Evolutionary conservation across 2,888 invertebrate species (phyloP).

Genomic region (Stenodera caucasica): DNA sequence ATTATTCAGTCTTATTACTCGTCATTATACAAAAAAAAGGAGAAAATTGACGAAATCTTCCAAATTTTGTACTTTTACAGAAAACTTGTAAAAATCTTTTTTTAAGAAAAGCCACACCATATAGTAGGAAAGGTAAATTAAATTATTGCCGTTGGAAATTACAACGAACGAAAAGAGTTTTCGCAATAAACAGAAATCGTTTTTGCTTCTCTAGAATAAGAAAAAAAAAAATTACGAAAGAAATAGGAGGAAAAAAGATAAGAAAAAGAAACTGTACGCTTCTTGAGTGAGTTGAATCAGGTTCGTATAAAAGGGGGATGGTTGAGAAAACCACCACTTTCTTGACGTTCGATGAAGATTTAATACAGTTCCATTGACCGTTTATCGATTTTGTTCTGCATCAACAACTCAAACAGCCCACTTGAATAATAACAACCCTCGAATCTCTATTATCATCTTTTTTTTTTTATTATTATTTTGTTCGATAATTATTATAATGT

Average conservation of each 20-base stretch:
- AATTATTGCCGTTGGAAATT: constrained; percentile 15
- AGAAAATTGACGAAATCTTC: no score
- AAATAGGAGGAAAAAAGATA: not conserved
- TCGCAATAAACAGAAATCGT: not conserved
- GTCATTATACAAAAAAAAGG: not conserved
- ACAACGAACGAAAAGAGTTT: constrained; percentile 10
- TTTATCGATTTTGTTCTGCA: not conserved
- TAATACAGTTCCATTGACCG: constrained; percentile 7
- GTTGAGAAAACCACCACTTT: not conserved
- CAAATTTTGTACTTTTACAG: no score
- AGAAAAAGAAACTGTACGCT: not conserved
- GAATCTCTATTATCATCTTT: not conserved
- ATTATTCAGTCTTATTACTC: not conserved
- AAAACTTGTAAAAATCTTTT: not conserved
- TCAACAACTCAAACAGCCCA: constrained; percentile 3
- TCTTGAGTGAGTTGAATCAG: constrained; percentile 8
- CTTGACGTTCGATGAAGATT: constrained; percentile 4
- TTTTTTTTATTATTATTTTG: not conserved
- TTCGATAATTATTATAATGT: not conserved
- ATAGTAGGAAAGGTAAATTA: constrained; percentile 8
- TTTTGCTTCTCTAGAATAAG: not conserved
- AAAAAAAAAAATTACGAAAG: no score
- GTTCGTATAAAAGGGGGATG: not conserved
- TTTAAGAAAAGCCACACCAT: no score
- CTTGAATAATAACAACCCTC: not conserved